Evolutionary conservation across 2,888 invertebrate species (phyloP).

Genomic region (Opisthograptis luteolata): DNA sequence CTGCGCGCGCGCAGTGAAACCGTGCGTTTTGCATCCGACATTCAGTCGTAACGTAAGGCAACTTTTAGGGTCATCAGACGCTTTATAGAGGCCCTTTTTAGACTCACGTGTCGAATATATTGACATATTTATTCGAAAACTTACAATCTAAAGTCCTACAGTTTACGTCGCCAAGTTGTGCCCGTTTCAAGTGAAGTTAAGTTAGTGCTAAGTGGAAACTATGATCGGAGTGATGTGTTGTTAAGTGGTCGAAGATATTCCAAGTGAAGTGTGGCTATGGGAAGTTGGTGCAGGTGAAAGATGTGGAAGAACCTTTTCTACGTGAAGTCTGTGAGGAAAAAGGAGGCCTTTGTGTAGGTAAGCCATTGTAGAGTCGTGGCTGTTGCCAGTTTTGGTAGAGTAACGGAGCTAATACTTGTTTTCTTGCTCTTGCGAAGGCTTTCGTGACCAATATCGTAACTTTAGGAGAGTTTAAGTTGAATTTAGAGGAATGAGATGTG

Average conservation of each 20-base stretch:
- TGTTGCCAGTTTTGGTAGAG: background rate
- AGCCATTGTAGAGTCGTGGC: conserved; percentile 34
- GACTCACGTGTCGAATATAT: conserved; percentile 54
- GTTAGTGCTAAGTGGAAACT: conserved; percentile 30
- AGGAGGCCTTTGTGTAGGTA: conserved; percentile 67
- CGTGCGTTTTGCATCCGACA: conserved; percentile 76
- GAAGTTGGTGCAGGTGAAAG: conserved; percentile 48
- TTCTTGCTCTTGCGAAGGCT: background rate
- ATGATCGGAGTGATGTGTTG: conserved; percentile 47
- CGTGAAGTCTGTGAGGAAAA: conserved; percentile 79
- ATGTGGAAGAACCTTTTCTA: conserved; percentile 75
- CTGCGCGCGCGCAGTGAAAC: conserved; percentile 73
- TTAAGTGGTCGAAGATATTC: conserved; percentile 38
- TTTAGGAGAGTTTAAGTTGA: background rate
- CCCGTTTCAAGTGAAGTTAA: conserved; percentile 11
- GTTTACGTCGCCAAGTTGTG: background rate
- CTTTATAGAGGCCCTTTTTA: conserved; percentile 59
- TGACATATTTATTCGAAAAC: conserved; percentile 43
- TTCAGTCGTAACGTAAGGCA: conserved; percentile 74
- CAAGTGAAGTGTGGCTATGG: conserved; percentile 60
- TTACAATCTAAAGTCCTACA: conserved; percentile 1
- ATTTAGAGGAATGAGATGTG: background rate
- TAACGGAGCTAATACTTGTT: conserved; percentile 15
- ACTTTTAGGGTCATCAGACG: conserved; percentile 81
- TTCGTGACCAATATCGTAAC: background rate